Evolutionary conservation across 2,113 vertebrate genomes (phyloP).

Genomic region (Trogon melanurus): DNA sequence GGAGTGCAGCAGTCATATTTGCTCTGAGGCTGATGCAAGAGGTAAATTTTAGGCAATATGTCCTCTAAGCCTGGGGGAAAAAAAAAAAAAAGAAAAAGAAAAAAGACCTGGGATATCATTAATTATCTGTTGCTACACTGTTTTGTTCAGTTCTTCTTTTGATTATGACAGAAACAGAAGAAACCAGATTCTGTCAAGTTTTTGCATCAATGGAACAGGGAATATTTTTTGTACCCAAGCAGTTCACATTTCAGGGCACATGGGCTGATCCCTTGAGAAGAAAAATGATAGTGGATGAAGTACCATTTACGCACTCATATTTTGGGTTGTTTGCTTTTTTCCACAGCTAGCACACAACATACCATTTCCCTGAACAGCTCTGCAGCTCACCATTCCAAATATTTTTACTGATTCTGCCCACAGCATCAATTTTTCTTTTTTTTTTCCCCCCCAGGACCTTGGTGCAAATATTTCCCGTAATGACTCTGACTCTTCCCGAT

Average conservation of each 20-base stretch:
- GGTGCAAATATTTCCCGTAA: neutral
- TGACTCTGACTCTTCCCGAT: neutral
- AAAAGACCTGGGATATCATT: neutral
- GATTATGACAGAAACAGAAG: slow-evolving; percentile 16
- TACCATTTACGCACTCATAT: neutral
- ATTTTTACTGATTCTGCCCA: neutral
- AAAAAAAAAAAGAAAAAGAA: neutral
- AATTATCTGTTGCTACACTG: neutral
- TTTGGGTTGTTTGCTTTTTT: neutral
- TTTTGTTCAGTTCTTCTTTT: slow-evolving; percentile 1
- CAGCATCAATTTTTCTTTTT: neutral
- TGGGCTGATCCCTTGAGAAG: neutral
- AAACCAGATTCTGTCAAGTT: neutral
- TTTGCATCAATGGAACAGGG: neutral
- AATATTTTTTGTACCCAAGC: neutral
- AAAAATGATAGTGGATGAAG: neutral
- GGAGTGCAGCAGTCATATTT: neutral
- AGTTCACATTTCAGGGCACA: neutral
- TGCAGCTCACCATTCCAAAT: neutral
- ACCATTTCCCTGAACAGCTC: neutral
- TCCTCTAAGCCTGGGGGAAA: neutral
- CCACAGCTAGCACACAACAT: neutral
- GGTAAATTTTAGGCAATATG: neutral
- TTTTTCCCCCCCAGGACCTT: neutral
- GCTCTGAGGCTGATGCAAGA: neutral